Base-by-base conservation (phyloP, 2,797 vertebrate genomes). In the Etheostoma nigrum region DNA sequence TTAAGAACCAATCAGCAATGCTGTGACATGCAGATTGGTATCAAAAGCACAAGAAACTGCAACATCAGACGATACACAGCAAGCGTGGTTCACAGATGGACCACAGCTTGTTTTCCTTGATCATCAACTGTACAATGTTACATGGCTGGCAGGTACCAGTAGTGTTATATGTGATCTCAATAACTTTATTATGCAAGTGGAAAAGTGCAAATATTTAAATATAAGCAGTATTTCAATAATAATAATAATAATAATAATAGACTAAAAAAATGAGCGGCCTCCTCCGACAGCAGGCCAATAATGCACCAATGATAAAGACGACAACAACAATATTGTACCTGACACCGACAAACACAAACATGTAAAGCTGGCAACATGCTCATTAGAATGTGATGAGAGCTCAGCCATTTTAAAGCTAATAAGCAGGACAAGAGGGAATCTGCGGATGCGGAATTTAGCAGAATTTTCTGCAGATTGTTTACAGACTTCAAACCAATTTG, bases 201-300 rank as follows among this genome's bases (percentile, higher is more conserved):
- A 49, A 77, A 83, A 88, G 81, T 88, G 82, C 81, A 88, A 87
- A 53, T 49, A 78, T 81, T 62, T 72, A 58, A 68, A 83, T 19
- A 47, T 13, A 45, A 74, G 69, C 67, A 57, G 64, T 67, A 52
- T 72, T 72, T 72, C 7, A 60, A 40, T 40, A 40, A 12, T 40
- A 40, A 40, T 40, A 36, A 36, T 36, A 36, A 9, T 36, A 40
- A 36, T 9, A 36, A 10, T 36, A 36, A 36, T 36, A 36, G 30
- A 36, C 11, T 9, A 3, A 36, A 54, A 72, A 18, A 68, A 58
- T 2, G 36, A 73, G 18, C 1, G 42, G 57, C 51, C 69, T 18
- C 60, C 21, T 62, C 16, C 8, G 25, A 72, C 67, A 71, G 33
- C 67, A 54, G 57, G 71, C 23, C 63, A 52, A 36, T 45, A 64